phyloP scores from a whole-genome alignment of 2,113 vertebrate species.

The Proterorhinus semilunaris region DNA sequence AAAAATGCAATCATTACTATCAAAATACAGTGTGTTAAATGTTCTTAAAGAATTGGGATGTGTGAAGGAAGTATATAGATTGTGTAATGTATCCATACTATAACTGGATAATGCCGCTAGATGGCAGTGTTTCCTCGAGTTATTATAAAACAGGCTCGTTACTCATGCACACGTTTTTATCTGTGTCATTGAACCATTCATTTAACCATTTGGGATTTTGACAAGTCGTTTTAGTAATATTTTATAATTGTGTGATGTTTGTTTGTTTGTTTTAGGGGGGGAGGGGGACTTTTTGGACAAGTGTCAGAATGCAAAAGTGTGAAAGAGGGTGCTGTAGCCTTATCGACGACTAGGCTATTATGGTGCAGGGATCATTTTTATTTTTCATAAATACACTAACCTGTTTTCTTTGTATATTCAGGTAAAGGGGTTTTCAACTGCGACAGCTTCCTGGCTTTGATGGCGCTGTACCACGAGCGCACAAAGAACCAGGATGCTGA shows the following conservation, averaged over 20 bases:
- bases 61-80: background rate
- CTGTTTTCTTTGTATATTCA: slow-evolving; percentile 31
- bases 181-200: background rate
- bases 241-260: no score
- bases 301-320: no score
- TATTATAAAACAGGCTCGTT: background rate
- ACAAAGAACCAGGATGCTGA: slow-evolving; percentile 71
- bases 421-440: slow-evolving; percentile 71
- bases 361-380: background rate
- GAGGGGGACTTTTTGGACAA: no score
- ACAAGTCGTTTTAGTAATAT: no score
- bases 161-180: background rate
- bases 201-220: background rate
- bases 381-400: background rate
- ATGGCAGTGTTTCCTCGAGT: slow-evolving; percentile 55
- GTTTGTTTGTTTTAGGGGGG: no score
- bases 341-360: no score
- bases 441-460: slow-evolving; percentile 67
- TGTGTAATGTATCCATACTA: background rate
- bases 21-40: background rate
- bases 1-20: background rate
- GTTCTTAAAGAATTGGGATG: background rate
- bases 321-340: no score
- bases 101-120: slow-evolving; percentile 40
- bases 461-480: slow-evolving; percentile 67